Evolutionary conservation across 2,888 invertebrate genomes (phyloP).

Genomic region (Schizaphis graminum): DNA sequence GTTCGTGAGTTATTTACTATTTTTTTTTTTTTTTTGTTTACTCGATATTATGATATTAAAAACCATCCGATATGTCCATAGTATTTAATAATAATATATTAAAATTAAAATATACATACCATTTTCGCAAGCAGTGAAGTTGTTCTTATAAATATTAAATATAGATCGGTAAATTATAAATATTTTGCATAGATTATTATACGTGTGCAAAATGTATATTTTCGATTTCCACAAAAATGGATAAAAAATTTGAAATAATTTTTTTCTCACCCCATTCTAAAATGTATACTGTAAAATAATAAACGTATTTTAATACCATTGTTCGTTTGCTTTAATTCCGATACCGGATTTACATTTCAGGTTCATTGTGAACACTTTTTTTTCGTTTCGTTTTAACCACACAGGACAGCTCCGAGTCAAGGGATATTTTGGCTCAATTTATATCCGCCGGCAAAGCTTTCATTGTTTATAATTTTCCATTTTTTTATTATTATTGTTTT

Average conservation of each 20-base stretch:
- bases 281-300: conserved; percentile 28
- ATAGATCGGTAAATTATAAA: neutral
- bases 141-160: neutral
- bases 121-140: neutral
- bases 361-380: conserved; percentile 59
- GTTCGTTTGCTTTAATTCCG: conserved; percentile 54
- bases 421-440: conserved; percentile 61
- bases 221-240: neutral
- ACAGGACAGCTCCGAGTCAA: conserved; percentile 41
- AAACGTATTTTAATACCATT: conserved; percentile 53
- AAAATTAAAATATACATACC: neutral
- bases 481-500: neutral
- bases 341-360: conserved; percentile 58
- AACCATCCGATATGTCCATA: neutral
- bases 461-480: conserved; percentile 59
- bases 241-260: neutral
- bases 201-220: neutral
- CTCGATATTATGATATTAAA: neutral
- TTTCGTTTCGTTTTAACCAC: neutral
- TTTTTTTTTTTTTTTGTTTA: neutral
- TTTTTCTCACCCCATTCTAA: neutral
- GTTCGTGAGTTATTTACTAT: neutral
- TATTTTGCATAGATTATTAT: neutral
- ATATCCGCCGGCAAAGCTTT: conserved; percentile 50
- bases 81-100: neutral